Percentiles rank a stretch among this genome's conserved stretches.
phyloP scores from a whole-genome alignment of 2,888 invertebrate genomes.

The Dolichomitus sp. region DNA sequence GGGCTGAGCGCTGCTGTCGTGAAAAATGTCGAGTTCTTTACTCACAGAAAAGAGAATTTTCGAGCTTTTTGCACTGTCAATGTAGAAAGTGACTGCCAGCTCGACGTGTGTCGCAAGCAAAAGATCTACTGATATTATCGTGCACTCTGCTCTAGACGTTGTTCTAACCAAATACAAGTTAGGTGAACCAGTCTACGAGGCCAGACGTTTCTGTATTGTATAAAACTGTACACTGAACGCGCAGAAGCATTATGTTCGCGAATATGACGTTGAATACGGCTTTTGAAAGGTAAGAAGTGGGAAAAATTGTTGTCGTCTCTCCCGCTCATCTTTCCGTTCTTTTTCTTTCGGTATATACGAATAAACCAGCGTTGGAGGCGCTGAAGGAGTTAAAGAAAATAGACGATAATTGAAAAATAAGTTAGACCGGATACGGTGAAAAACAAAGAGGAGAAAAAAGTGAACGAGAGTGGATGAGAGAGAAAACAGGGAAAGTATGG shows the following conservation, averaged over 20 bases:
- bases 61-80: background rate
- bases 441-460: constrained; percentile 13
- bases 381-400: constrained; percentile 47
- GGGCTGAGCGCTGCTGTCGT: background rate
- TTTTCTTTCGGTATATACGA: constrained; percentile 4
- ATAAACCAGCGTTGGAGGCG: constrained; percentile 31
- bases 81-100: background rate
- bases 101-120: background rate
- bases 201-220: background rate
- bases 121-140: constrained; percentile 8
- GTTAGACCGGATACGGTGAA: constrained; percentile 29
- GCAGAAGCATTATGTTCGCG: background rate
- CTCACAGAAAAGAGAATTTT: background rate
- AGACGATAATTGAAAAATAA: constrained; percentile 58
- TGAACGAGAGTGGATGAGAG: background rate
- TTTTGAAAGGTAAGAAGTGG: constrained; percentile 14
- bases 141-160: background rate
- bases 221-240: constrained; percentile 2
- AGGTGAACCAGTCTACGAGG: background rate
- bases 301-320: constrained; percentile 12
- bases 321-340: background rate
- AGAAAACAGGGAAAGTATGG: background rate
- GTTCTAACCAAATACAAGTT: background rate
- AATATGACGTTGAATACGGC: constrained; percentile 21
- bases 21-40: constrained; percentile 1